Base-by-base conservation (phyloP, 2,113 vertebrate genomes). In the Leucopternis melanops region DNA sequence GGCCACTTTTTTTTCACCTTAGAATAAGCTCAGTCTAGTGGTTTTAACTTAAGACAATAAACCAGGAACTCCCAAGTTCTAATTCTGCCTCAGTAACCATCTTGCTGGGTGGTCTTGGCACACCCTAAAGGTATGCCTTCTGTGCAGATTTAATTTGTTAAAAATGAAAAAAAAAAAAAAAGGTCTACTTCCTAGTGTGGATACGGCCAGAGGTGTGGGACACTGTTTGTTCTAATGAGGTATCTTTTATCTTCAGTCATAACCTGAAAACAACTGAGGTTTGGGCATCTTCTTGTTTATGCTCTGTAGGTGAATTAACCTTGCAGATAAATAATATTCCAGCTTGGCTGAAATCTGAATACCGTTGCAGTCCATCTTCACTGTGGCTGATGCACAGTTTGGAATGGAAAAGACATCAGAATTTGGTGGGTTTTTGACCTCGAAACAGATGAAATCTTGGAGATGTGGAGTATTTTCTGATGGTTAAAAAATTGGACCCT, bases 31-130 rank as follows among this genome's bases (percentile, higher is more conserved):
- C 63, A 52, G 54, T 95, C 77, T 90, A 44, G 89, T 91, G 91
- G 87, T 94, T 96, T 97, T 85, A 73, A 85, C 63, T 72, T 63
- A 61, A 69, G 83, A 95, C 92, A 95, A 89, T 95, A 97, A 97
- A 96, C 27, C 40, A 89, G 69, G 74, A 95, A 91, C 89, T 93
- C 89, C 84, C 66, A 72, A 88, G 45, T 72, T 95, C 86, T 92
- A 59, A 87, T 73, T 94, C 81, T 86, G 71, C 38, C 1, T 52
- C 1, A 0, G 77, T 91, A 84, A 79, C 73, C 20, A 1, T 61
- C 91, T 73, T 66, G 42, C 78, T 97, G 89, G 79, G 97, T 95
- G 96, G 97, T 96, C 97, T 95, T 97, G 95, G 94, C 84, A 66
- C 55, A 66, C 55, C 86, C 70, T 73, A 79, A 89, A 96, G 73